Evolutionary conservation across 2,113 vertebrate genomes (phyloP).

Genomic region (Alaudala cheleensis): DNA sequence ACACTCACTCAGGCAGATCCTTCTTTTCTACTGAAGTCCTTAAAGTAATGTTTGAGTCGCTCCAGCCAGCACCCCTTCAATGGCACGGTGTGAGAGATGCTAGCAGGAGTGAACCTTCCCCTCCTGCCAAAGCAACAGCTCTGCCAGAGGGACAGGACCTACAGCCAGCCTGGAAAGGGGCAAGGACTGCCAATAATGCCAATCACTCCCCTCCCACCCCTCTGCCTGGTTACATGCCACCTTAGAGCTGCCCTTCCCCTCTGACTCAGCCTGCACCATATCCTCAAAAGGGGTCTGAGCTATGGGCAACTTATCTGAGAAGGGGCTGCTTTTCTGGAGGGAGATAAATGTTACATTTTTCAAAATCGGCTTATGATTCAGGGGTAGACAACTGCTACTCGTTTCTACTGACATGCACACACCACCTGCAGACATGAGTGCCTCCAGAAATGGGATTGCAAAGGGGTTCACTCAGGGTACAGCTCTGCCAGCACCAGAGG

Average conservation of each 20-base stretch:
- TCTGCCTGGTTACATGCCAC: accelerated
- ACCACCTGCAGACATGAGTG: not conserved
- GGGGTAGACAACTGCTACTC: not conserved
- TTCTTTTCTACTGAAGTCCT: not conserved
- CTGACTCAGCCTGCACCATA: not conserved
- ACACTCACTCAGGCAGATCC: not conserved
- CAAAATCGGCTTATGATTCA: not conserved
- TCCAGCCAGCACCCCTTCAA: not conserved
- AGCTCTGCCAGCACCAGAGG: not conserved
- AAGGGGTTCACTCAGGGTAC: accelerated
- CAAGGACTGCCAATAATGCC: not conserved
- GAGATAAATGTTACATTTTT: not conserved
- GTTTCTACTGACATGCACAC: not conserved
- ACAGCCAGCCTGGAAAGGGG: not conserved
- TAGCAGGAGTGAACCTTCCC: accelerated
- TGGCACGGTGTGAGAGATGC: accelerated
- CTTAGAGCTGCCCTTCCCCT: not conserved
- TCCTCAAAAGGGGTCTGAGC: not conserved
- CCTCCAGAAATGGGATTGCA: not conserved
- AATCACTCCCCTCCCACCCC: not conserved
- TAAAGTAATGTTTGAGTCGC: not conserved
- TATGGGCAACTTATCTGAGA: not conserved
- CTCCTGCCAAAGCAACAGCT: not conserved
- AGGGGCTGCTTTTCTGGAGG: not conserved
- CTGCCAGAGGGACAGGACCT: not conserved